These are phyloP conservation scores for Liolophura sinensis DNA, from an alignment of 1,140 invertebrate genomes.

Conservation along the genomic window DNA sequence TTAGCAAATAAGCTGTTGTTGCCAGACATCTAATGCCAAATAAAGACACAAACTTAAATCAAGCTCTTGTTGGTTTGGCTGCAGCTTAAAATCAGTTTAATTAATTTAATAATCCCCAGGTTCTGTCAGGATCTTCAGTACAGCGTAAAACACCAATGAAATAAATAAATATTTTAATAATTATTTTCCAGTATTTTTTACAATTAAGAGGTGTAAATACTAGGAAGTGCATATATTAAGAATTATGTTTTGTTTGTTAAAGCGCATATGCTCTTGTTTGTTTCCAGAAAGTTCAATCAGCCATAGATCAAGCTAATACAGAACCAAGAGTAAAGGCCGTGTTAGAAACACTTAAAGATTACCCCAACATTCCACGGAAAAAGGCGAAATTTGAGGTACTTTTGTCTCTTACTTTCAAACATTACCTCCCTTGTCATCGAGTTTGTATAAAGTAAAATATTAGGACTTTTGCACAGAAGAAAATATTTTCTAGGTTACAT, in stretches of 20 bases:
- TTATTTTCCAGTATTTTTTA: neutral
- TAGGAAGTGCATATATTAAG: no score
- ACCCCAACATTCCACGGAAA: slow-evolving; percentile 90
- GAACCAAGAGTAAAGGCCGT: slow-evolving; percentile 66
- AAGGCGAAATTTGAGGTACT: slow-evolving; percentile 75
- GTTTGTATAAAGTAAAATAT: no score
- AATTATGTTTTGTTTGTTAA: no score
- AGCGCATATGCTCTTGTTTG: slow-evolving; percentile 12
- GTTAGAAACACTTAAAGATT: slow-evolving; percentile 72
- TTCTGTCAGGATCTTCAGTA: no score
- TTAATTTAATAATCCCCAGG: no score
- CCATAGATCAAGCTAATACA: slow-evolving; percentile 68
- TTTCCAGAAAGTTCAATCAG: slow-evolving; percentile 66
- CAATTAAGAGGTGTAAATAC: neutral
- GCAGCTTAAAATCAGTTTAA: neutral
- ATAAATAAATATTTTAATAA: no score
- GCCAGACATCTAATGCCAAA: no score
- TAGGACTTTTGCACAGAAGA: no score
- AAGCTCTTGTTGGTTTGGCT: neutral
- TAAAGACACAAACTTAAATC: neutral
- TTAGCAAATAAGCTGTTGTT: no score
- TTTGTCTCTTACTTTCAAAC: neutral
- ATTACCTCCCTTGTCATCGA: no score
- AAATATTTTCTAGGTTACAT: no score
- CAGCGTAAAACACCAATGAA: no score